A percentile compares a stretch with the other conserved stretches of the same genome.
phyloP scores from a whole-genome alignment of 2,888 invertebrate genomes.

The Antitype chi region DNA sequence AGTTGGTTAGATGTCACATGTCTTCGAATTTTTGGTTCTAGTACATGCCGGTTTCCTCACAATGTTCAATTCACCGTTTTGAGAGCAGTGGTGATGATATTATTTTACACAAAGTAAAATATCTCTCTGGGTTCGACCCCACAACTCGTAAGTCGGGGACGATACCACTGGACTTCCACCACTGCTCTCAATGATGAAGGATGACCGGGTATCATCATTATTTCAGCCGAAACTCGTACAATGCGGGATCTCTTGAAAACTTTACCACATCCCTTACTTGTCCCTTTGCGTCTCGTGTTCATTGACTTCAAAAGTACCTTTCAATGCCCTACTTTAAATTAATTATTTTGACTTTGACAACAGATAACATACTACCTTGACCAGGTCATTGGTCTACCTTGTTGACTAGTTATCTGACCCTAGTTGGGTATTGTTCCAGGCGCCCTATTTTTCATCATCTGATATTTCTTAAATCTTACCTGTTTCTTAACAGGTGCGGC shows the following conservation, averaged over 20 bases:
- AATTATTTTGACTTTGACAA: background rate
- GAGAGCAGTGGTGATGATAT: too few species aligned
- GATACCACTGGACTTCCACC: too few species aligned
- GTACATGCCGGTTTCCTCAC: too few species aligned
- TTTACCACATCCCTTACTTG: background rate
- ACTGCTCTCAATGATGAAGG: background rate
- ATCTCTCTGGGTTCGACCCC: too few species aligned
- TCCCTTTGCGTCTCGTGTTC: background rate
- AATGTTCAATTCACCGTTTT: too few species aligned
- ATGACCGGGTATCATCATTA: background rate
- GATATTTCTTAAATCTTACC: conserved; percentile 71
- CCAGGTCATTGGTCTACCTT: background rate
- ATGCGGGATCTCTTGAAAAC: background rate
- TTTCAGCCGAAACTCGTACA: background rate
- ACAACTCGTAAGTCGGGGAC: too few species aligned
- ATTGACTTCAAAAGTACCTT: background rate
- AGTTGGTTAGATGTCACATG: too few species aligned
- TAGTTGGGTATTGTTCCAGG: background rate
- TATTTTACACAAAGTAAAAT: too few species aligned
- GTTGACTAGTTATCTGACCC: background rate
- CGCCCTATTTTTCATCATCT: background rate
- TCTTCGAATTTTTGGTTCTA: too few species aligned
- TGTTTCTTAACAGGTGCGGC: conserved; percentile 98
- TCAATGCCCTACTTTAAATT: background rate
- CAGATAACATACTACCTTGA: background rate